Evolutionary conservation across 1,140 invertebrate species (phyloP), one percentile per base, ranked within the genome.

Genomic region (Drosophila sturtevanti): DNA sequence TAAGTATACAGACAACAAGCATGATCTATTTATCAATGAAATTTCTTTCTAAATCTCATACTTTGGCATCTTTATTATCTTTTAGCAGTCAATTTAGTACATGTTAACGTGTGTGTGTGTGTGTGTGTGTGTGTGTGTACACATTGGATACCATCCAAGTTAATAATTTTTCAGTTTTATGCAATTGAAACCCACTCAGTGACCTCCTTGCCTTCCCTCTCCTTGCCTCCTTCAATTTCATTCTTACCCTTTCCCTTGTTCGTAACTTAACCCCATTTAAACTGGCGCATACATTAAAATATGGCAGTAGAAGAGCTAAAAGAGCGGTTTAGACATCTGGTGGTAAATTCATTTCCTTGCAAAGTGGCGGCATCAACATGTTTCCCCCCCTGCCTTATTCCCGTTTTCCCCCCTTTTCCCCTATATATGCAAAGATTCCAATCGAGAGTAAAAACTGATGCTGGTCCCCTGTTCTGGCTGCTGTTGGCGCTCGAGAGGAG

Each of bases 221-320:
- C 4, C 4, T 6, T 31, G 2, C 27, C 27, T 31, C 5, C 7
- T 6, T 3, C 27, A 4, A 31, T 31, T 0, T 31, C 27, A n/a
- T n/a, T 18, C 55, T 11, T 7, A n/a, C 71, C 12, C 9, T 24
- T 37, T 27, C 16, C 35, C 16, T 41, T 18, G 10, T 38, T 51
- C 44, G 27, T 75, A 82, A 70, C 84, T 87, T 87, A 81, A 81
- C 82, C 82, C 74, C 84, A 79, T 82, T 86, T 77, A 78, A 79
- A 52, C 44, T 55, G 69, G 24, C 41, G 41, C 72, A 75, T 68
- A 52, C 65, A 77, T 77, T 75, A 63, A 56, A 75, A 37, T 67
- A 71, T 52, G 56, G 51, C 62, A 14, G 51, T 51, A 64, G 63
- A 74, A 62, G 71, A 9, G 22, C 22, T 31, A 55, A 55, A 16